Conservation (phyloP, 1,140 invertebrate genomes). For the Orussus abietinus region DNA sequence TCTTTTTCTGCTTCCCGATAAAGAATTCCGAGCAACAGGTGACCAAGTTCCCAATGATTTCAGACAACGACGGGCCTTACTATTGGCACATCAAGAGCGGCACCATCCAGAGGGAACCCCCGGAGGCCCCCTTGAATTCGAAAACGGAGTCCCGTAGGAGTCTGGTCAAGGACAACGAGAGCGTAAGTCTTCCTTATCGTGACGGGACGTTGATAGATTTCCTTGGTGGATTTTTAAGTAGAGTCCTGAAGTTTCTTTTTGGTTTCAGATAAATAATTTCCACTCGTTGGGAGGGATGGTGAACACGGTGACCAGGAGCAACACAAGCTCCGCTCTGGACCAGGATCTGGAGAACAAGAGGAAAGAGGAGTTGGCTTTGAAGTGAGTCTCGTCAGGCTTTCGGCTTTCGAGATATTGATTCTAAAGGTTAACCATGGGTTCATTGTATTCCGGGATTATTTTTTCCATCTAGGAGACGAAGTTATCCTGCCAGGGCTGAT, state of each 20-base stretch:
- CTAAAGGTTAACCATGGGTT: neutral
- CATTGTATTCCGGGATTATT: constrained; percentile 1
- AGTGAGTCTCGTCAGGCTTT: constrained; percentile 54
- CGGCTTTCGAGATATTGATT: neutral
- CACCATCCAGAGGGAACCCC: constrained; percentile 89
- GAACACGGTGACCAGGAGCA: constrained; percentile 69
- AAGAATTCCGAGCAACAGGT: no score
- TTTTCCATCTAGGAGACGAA: constrained; percentile 60
- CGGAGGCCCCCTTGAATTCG: constrained; percentile 55
- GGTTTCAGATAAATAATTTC: constrained; percentile 54
- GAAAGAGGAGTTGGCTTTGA: constrained; percentile 71
- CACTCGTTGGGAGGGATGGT: constrained; percentile 54
- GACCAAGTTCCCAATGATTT: constrained; percentile 24
- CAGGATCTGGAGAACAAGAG: constrained; percentile 66
- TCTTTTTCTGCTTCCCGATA: no score
- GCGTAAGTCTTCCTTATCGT: constrained; percentile 42
- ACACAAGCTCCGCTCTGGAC: constrained; percentile 73
- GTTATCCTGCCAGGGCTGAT: constrained; percentile 73
- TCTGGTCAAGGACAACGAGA: constrained; percentile 59
- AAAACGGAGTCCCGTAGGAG: constrained; percentile 51
- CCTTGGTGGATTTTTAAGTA: neutral
- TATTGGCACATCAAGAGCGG: constrained; percentile 99
- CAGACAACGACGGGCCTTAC: constrained; percentile 90
- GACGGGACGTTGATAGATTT: no score
- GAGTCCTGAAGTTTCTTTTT: constrained; percentile 19